These are phyloP conservation scores for Psettodes erumei DNA, from an alignment of 2,113 vertebrate species.

Conservation along the genomic window DNA sequence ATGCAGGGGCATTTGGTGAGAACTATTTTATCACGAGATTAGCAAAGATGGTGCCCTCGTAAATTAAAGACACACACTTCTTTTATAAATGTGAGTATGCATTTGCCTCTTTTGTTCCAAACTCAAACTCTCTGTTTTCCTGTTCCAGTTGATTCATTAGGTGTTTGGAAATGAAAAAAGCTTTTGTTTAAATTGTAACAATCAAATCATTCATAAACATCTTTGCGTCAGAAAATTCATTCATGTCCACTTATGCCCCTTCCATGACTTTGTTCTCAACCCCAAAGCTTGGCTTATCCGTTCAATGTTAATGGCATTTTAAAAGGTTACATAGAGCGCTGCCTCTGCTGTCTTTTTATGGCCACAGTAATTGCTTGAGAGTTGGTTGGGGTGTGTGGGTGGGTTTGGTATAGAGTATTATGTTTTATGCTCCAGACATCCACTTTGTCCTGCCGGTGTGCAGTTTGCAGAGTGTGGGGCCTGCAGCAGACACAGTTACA, in stretches of 20 bases:
- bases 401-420: too few species aligned
- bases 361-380: not conserved
- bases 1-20: not conserved
- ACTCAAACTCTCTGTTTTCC: not conserved
- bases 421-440: not conserved
- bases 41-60: not conserved
- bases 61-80: not conserved
- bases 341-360: not conserved
- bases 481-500: not conserved
- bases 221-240: not conserved
- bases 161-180: not conserved
- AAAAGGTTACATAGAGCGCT: not conserved
- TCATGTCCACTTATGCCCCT: not conserved
- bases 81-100: not conserved
- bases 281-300: not conserved
- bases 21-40: slow-evolving; percentile 20
- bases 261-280: not conserved
- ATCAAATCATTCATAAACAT: not conserved
- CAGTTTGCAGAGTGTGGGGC: not conserved
- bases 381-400: not conserved
- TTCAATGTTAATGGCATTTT: not conserved
- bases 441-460: not conserved
- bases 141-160: not conserved
- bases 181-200: not conserved
- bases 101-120: slow-evolving; percentile 7